Base-by-base conservation (phyloP, 2,113 vertebrate species). In the Chascanopsetta lugubris region DNA sequence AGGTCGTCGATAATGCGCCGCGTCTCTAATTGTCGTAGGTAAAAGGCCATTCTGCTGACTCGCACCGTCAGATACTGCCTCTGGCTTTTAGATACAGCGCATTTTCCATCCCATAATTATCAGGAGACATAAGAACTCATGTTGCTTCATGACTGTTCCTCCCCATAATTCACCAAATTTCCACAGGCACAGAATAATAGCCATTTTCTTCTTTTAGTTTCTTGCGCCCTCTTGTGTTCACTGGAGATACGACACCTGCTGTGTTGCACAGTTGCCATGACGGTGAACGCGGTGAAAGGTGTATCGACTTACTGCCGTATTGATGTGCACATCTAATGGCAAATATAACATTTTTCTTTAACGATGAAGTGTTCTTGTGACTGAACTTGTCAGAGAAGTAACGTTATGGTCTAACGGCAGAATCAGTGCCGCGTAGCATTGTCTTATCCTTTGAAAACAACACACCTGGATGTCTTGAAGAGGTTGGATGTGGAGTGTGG, bases 381-480 rank as follows among this genome's bases (percentile, higher is more conserved):
- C 5, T 10, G 9, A 38, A 34, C 11, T 29, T 29, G 27, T 29
- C 27, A 29, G n/a, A n/a, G n/a, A n/a, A n/a, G n/a, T n/a, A n/a
- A n/a, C n/a, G n/a, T n/a, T n/a, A n/a, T n/a, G n/a, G n/a, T n/a
- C n/a, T n/a, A n/a, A n/a, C n/a, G n/a, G n/a, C n/a, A n/a, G n/a
- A n/a, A n/a, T n/a, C n/a, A n/a, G n/a, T n/a, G n/a, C n/a, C n/a
- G n/a, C n/a, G n/a, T n/a, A n/a, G n/a, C n/a, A n/a, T n/a, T n/a
- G 18, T 30, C 42, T 38, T 21, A 13, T 38, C 4, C 5, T 22
- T 50, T 29, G 10, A 30, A 40, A 30, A 3, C 8, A 59, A 61
- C 87, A 50, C 85, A 96, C 97, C 95, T 96, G 94, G 6, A 94
- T 65, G 63, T 97, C 93, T 83, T 96, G 95, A 66, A 96, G 74